Base-by-base conservation (phyloP, 2,113 vertebrate genomes). In the Xenopus tropicalis region DNA sequence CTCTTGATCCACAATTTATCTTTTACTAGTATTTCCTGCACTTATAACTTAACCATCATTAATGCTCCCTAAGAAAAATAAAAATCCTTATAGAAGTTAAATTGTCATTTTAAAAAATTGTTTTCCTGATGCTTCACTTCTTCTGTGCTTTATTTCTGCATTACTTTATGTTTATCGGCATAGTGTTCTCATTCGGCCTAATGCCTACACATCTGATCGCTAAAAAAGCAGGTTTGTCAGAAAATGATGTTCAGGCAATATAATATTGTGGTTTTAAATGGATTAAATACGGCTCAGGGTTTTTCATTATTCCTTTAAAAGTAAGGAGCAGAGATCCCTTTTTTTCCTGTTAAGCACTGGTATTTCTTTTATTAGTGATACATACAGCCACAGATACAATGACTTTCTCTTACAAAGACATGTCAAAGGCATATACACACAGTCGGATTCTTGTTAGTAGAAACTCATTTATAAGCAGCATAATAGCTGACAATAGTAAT, bases 351-450 rank as follows among this genome's bases (percentile, higher is more conserved):
- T 69, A 54, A 76, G 66, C 73, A 56, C 46, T 44, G 66, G 66
- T 69, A 46, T 74, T 56, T 68, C 59, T 76, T 76, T 76, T 51
- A 76, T 69, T 69, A 76, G 66, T 23, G 46, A 69, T 46, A 69
- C 58, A 76, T 76, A 37, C 58, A 69, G 66, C 48, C 43, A 66
- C 57, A 63, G 69, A 76, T 43, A 76, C 73, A 76, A 76, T 76
- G 58, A 76, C 73, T 76, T 42, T 76, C 25, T 10, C 66, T 62
- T 54, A 69, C 73, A 76, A 76, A 69, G 73, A 69, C 44, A 29
- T 76, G 73, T 69, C 73, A 76, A 76, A 76, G 73, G 72, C 65
- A 75, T 51, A 69, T 56, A 54, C 44, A 67, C 66, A 69, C 66
- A 63, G 66, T 43, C 43, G 66, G 46, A 20, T 76, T 20, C 66